Evolutionary conservation across 2,113 vertebrate genomes (phyloP).

Genomic region (Cynocephalus volans): DNA sequence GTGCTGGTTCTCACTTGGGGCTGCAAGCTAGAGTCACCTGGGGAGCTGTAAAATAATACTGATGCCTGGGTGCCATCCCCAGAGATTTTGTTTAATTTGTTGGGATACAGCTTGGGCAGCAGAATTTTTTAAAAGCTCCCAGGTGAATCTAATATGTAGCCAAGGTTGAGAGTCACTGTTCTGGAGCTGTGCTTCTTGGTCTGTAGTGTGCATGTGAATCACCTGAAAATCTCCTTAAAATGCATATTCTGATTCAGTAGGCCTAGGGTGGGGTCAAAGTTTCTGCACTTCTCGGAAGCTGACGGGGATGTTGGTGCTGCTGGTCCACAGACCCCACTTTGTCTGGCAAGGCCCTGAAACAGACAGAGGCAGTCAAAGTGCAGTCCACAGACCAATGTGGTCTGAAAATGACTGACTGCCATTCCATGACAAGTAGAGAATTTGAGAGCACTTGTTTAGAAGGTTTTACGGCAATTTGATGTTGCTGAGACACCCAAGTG

Average conservation of each 20-base stretch:
- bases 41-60: neutral
- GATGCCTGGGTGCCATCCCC: neutral
- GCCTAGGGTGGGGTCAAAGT: too few species aligned
- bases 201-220: neutral
- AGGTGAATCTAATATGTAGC: neutral
- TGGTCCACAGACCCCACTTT: neutral
- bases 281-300: neutral
- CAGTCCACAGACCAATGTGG: neutral
- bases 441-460: neutral
- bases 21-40: neutral
- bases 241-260: neutral
- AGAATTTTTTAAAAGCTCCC: neutral
- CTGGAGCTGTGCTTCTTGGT: neutral
- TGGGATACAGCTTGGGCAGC: neutral
- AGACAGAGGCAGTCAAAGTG: neutral
- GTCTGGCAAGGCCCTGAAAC: neutral
- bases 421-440: neutral
- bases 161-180: neutral
- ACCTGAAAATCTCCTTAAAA: neutral
- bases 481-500: neutral
- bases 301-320: neutral
- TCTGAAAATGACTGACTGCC: neutral
- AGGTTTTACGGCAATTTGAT: neutral
- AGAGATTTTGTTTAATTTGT: neutral
- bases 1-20: neutral